These are phyloP conservation scores for Perca flavescens DNA, from an alignment of 2,113 vertebrate genomes.

Conservation along the genomic window DNA sequence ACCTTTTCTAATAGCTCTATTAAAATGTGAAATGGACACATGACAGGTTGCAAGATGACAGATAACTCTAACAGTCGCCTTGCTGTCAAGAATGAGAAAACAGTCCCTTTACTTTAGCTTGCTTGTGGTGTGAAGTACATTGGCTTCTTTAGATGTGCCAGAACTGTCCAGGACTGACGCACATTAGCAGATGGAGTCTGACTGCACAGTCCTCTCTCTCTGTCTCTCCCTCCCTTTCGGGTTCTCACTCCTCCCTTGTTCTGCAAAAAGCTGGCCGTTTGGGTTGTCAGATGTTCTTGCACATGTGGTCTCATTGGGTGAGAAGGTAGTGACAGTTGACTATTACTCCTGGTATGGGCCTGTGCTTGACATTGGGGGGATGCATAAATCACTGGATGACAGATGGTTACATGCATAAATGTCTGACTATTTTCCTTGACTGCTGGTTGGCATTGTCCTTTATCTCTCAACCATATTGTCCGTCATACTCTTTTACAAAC, in stretches of 20 bases:
- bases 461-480: background rate
- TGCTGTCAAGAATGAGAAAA: background rate
- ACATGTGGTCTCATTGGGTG: constrained; percentile 39
- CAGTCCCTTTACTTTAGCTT: background rate
- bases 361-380: constrained; percentile 4
- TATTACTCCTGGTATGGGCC: background rate
- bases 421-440: background rate
- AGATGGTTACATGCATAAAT: background rate
- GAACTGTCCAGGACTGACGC: constrained; percentile 68
- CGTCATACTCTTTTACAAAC: background rate
- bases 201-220: constrained; percentile 40
- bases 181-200: constrained; percentile 76
- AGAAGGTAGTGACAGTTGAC: constrained; percentile 19
- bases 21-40: constrained; percentile 18
- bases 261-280: constrained; percentile 62
- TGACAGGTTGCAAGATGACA: constrained; percentile 7
- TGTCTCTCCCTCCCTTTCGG: constrained; percentile 34
- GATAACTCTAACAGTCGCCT: constrained; percentile 27
- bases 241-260: constrained; percentile 41
- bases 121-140: constrained; percentile 41
- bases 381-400: background rate
- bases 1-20: constrained; percentile 8
- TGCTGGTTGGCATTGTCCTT: background rate
- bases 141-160: constrained; percentile 57
- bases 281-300: constrained; percentile 31